Conservation (phyloP, 2,113 vertebrate species). For the Chlorodrepanis virens region DNA sequence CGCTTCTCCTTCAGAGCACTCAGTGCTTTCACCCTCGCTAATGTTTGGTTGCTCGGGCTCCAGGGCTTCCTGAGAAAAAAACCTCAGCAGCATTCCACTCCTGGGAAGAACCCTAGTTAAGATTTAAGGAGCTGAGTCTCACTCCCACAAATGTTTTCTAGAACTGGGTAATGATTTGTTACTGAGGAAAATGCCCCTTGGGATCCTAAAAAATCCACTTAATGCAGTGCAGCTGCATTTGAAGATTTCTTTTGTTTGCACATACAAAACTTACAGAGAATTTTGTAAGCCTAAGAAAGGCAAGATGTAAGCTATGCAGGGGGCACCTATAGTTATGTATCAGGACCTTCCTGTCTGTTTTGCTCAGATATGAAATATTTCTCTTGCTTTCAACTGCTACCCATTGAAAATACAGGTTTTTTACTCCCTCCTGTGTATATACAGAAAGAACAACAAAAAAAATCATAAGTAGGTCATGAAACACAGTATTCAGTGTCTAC, state of each 20-base stretch:
- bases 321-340: not conserved
- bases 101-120: not conserved
- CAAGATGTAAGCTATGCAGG: not conserved
- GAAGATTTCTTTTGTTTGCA: not conserved
- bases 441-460: not conserved
- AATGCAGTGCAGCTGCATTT: not conserved
- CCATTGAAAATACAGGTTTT: not conserved
- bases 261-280: not conserved
- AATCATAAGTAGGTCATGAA: not conserved
- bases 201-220: not conserved
- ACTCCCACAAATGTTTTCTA: not conserved
- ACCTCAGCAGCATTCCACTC: not conserved
- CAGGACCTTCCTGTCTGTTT: not conserved
- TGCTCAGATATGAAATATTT: not conserved
- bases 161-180: not conserved
- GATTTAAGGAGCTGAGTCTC: not conserved
- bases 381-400: not conserved
- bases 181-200: not conserved
- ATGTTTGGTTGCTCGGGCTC: not conserved
- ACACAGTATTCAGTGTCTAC: not conserved
- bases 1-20: not conserved
- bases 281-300: not conserved
- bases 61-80: not conserved
- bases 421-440: not conserved
- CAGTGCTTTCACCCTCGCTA: not conserved